These are phyloP conservation scores for Cyanistes caeruleus DNA, from an alignment of 2,113 vertebrate genomes.

Conservation along the genomic window DNA sequence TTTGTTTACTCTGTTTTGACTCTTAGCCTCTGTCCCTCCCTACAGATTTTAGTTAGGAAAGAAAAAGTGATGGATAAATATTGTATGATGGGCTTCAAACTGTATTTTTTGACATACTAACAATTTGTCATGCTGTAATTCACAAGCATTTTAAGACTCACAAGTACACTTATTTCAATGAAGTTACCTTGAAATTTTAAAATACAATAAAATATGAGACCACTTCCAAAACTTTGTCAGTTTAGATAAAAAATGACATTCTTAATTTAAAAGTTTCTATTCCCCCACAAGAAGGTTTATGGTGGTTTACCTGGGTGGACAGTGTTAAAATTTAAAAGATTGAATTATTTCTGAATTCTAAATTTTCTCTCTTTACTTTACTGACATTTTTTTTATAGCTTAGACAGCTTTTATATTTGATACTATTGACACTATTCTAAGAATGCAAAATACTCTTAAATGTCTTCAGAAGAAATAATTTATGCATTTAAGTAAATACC, in stretches of 20 bases:
- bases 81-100: fast-evolving
- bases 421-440: not conserved
- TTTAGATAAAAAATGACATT: not conserved
- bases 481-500: not conserved
- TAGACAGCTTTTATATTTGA: not conserved
- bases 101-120: not conserved
- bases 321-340: not conserved
- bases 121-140: not conserved
- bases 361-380: not conserved
- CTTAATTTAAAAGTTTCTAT: not conserved
- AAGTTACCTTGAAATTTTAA: not conserved
- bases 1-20: not conserved
- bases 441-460: not conserved
- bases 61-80: not conserved
- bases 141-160: not conserved
- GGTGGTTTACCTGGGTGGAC: not conserved
- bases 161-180: not conserved
- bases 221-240: not conserved
- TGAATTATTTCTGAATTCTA: not conserved
- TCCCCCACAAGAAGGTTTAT: not conserved
- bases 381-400: not conserved
- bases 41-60: not conserved
- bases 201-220: not conserved
- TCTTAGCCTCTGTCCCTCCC: not conserved
- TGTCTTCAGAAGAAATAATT: not conserved